phyloP scores from a whole-genome alignment of 2,113 vertebrate genomes.

The Carollia perspicillata region DNA sequence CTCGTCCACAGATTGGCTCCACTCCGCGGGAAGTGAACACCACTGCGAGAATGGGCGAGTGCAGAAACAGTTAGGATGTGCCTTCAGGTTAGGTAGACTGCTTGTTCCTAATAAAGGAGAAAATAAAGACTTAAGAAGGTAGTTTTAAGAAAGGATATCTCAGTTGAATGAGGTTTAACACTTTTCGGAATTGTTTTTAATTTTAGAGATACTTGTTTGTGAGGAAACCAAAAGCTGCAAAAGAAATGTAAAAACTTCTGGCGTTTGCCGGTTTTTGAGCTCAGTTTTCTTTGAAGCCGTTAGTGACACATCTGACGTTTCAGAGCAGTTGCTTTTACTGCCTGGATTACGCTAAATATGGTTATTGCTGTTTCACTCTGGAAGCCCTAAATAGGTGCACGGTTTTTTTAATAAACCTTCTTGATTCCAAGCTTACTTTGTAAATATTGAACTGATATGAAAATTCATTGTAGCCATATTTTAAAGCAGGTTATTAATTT shows the following conservation, averaged over 20 bases:
- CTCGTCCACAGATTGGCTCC: rapidly evolving
- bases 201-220: neutral
- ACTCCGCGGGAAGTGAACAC: rapidly evolving
- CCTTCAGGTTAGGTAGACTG: neutral
- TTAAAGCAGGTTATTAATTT: neutral
- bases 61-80: neutral
- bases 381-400: no score
- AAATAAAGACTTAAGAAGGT: rapidly evolving
- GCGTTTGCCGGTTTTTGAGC: neutral
- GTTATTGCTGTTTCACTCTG: neutral
- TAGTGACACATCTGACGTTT: neutral
- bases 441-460: neutral
- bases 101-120: rapidly evolving
- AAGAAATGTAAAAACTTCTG: neutral
- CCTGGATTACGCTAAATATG: rapidly evolving
- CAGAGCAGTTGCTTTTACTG: neutral
- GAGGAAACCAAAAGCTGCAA: neutral
- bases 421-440: neutral
- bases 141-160: neutral
- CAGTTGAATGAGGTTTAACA: no score
- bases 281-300: neutral
- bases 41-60: rapidly evolving
- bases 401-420: neutral
- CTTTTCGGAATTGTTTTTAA: neutral
- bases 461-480: neutral